Percentiles rank a stretch among this genome's conserved stretches.
Evolutionary conservation across 2,888 invertebrate species (phyloP).

Genomic region (Thelaira solivaga): DNA sequence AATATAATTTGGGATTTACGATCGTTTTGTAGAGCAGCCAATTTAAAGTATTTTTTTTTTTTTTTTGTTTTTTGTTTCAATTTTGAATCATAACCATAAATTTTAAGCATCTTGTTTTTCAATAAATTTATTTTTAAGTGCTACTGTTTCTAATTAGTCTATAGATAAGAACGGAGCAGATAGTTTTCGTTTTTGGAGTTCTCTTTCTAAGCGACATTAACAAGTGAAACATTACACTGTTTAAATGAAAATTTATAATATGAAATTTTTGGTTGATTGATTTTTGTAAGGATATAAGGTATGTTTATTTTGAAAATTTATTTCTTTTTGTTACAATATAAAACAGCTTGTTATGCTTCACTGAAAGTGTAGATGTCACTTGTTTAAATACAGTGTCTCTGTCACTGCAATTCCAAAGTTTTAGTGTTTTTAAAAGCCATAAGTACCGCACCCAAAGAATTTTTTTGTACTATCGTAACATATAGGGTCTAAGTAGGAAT

Average conservation of each 20-base stretch:
- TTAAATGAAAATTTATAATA: conserved; percentile 39
- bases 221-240: conserved; percentile 40
- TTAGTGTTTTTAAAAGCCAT: too few relatives aligned
- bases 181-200: not conserved
- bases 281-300: conserved; percentile 45
- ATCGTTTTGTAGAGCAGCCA: conserved; percentile 21
- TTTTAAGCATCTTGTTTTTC: conserved; percentile 17
- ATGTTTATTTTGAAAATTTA: conserved; percentile 30
- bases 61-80: not conserved
- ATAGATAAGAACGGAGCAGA: not conserved
- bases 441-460: too few relatives aligned
- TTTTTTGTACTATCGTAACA: too few relatives aligned
- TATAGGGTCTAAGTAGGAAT: too few relatives aligned
- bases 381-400: too few relatives aligned
- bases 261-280: conserved; percentile 49
- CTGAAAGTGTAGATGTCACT: conserved; percentile 43
- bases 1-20: conserved; percentile 29
- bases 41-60: not conserved
- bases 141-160: not conserved
- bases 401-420: too few relatives aligned
- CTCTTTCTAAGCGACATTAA: conserved; percentile 7
- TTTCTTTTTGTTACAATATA: not conserved
- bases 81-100: conserved; percentile 35
- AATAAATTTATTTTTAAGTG: conserved; percentile 9
- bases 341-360: not conserved